Conservation (phyloP, 1,140 invertebrate genomes). For the Lepeophtheirus salmonis region DNA sequence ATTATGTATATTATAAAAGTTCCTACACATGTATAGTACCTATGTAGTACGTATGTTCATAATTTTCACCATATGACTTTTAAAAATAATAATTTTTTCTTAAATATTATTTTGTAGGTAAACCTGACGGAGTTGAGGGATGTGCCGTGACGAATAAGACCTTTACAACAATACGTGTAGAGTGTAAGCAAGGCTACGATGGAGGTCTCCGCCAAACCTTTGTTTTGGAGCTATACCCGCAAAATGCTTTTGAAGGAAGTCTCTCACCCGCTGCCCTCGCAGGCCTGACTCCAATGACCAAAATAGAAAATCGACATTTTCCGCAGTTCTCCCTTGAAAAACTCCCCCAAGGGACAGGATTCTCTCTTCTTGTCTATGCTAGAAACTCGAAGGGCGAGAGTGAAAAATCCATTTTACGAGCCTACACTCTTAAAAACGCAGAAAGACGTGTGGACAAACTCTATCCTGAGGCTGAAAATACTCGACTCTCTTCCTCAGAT, state of each 20-base stretch:
- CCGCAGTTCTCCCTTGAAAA: slow-evolving; percentile 7
- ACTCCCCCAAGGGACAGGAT: background rate
- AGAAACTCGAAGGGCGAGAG: slow-evolving; percentile 9
- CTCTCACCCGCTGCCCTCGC: background rate
- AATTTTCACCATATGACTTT: no score
- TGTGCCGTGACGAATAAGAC: slow-evolving; percentile 24
- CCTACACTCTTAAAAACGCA: slow-evolving; percentile 4
- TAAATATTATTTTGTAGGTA: slow-evolving; percentile 25
- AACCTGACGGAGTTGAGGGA: slow-evolving; percentile 23
- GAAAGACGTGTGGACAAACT: background rate
- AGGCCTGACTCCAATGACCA: background rate
- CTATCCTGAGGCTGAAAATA: background rate
- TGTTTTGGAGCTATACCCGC: slow-evolving; percentile 2
- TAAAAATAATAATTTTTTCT: no score
- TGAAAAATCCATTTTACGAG: background rate
- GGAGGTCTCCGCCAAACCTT: slow-evolving; percentile 25
- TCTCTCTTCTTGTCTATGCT: slow-evolving; percentile 5
- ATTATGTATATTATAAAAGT: no score
- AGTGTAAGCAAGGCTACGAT: slow-evolving; percentile 24
- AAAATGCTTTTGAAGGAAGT: background rate
- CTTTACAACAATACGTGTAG: slow-evolving; percentile 22
- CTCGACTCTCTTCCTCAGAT: background rate
- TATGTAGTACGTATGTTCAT: no score
- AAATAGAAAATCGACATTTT: background rate
- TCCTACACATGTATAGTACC: no score